A percentile compares a stretch with the other conserved stretches of the same genome.
Evolutionary conservation across 2,888 invertebrate genomes (phyloP).

Genomic region (Ectemnius lituratus): DNA sequence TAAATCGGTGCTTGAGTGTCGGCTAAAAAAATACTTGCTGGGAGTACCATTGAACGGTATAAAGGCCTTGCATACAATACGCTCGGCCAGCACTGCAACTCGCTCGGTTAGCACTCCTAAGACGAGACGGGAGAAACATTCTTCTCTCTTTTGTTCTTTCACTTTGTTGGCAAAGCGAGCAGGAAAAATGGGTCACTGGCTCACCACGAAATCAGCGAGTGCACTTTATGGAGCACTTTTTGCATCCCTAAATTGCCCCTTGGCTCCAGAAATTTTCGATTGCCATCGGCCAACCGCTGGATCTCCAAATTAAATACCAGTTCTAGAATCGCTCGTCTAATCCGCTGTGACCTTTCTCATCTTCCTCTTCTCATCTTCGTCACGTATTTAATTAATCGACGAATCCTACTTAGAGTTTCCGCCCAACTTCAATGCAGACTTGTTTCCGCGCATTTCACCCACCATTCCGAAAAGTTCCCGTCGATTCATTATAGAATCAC

Average conservation of each 20-base stretch:
- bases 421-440: too few relatives aligned
- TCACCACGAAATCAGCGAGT: constrained; percentile 37
- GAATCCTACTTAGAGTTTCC: too few relatives aligned
- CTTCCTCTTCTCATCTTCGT: too few relatives aligned
- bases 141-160: constrained; percentile 36
- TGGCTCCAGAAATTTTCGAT: not conserved
- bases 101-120: constrained; percentile 29
- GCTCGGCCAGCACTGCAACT: constrained; percentile 34
- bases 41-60: not conserved
- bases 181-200: constrained; percentile 41
- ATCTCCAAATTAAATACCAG: too few relatives aligned
- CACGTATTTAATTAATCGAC: too few relatives aligned
- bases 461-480: not conserved
- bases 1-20: not conserved
- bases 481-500: constrained; percentile 1
- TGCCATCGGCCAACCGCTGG: too few relatives aligned
- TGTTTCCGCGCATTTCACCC: too few relatives aligned
- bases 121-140: constrained; percentile 29
- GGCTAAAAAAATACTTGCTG: not conserved
- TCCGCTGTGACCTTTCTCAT: too few relatives aligned
- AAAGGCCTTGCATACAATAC: not conserved
- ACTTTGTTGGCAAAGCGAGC: constrained; percentile 34
- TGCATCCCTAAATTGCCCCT: constrained; percentile 30
- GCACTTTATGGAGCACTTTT: constrained; percentile 38
- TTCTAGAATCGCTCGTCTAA: too few relatives aligned